Conservation (phyloP, 2,888 invertebrate species). For the Limnephilus auricula region DNA sequence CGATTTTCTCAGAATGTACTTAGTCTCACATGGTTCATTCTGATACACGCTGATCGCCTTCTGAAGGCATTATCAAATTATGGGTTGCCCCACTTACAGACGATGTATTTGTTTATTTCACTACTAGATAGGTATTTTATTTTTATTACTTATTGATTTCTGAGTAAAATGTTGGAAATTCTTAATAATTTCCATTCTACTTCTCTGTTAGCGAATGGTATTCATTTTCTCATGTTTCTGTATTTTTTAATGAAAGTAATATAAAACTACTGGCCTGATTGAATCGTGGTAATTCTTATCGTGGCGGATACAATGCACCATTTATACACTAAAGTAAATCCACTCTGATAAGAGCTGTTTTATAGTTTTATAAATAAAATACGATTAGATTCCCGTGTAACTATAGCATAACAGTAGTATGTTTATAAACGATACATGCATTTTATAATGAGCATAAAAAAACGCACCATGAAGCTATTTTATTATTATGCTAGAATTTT, state of each 20-base stretch:
- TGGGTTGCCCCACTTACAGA: too few relatives aligned
- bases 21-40: too few relatives aligned
- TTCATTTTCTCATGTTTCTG: neutral
- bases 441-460: neutral
- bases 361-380: neutral
- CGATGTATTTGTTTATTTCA: too few relatives aligned
- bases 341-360: neutral
- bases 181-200: neutral
- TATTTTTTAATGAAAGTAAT: neutral
- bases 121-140: too few relatives aligned
- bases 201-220: neutral
- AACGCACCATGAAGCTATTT: too few relatives aligned
- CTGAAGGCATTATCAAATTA: too few relatives aligned
- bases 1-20: too few relatives aligned
- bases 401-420: neutral
- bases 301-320: neutral
- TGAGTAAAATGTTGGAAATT: too few relatives aligned
- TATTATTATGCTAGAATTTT: too few relatives aligned
- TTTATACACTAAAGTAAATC: neutral
- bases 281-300: neutral
- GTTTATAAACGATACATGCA: neutral
- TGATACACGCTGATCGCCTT: too few relatives aligned
- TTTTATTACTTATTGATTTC: too few relatives aligned
- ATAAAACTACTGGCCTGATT: neutral
- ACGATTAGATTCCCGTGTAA: neutral